A percentile compares a stretch with the other conserved stretches of the same genome.
Conservation (phyloP, 2,888 invertebrate genomes). For the Neoaliturus tenellus region DNA sequence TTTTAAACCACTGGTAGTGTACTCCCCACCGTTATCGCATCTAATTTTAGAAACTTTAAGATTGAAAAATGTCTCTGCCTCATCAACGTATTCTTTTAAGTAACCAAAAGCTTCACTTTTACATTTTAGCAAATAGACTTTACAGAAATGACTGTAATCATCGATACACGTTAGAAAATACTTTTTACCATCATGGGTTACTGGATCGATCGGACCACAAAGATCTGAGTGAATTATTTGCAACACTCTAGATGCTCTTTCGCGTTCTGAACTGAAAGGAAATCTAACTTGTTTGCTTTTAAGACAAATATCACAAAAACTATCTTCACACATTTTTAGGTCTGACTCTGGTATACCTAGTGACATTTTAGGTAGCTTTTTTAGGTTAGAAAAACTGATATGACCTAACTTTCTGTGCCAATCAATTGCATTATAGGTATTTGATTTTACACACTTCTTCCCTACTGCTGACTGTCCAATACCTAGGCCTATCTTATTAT, state of each 20-base stretch:
- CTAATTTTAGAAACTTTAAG: slow-evolving; percentile 34
- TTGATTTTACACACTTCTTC: no score
- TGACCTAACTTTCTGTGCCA: no score
- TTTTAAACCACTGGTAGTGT: slow-evolving; percentile 55
- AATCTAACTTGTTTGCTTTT: slow-evolving; percentile 47
- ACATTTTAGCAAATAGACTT: not conserved
- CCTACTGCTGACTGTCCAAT: no score
- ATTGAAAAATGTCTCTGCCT: slow-evolving; percentile 14
- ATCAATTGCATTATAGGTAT: no score
- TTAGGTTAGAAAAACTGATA: no score
- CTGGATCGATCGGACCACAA: slow-evolving; percentile 37
- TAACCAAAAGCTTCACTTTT: slow-evolving; percentile 50
- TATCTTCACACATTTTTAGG: no score
- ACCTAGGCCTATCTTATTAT: no score
- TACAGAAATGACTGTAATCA: slow-evolving; percentile 57
- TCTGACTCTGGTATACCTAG: no score
- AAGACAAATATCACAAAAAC: slow-evolving; percentile 53
- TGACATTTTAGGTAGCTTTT: no score
- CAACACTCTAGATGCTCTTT: slow-evolving; percentile 48
- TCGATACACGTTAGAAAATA: slow-evolving; percentile 54
- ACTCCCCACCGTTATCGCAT: slow-evolving; percentile 62
- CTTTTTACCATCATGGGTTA: slow-evolving; percentile 26
- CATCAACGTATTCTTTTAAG: slow-evolving; percentile 48
- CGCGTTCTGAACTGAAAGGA: slow-evolving; percentile 39
- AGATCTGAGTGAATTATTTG: slow-evolving; percentile 31